Conservation (phyloP, 1,140 invertebrate species). For the Colletes latitarsis region DNA sequence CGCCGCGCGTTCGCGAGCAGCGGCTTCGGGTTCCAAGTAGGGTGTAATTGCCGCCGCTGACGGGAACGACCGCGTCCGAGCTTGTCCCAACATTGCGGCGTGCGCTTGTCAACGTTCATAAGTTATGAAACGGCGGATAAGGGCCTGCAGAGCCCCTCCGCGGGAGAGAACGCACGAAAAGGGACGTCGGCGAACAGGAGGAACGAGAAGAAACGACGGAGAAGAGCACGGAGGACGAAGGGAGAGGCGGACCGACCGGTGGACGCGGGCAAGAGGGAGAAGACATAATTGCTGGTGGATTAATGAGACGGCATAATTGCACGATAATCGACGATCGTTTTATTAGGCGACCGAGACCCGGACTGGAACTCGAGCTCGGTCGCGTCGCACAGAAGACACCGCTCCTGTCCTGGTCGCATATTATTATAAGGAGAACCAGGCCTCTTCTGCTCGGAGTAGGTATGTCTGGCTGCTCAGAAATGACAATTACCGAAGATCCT, state of each 20-base stretch:
- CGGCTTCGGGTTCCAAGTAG: slow-evolving; percentile 59
- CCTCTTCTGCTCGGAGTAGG: slow-evolving; percentile 47
- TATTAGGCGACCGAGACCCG: slow-evolving; percentile 69
- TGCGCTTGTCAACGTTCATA: slow-evolving; percentile 72
- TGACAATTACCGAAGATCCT: slow-evolving; percentile 77
- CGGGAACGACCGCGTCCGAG: slow-evolving; percentile 30
- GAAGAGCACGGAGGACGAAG: slow-evolving; percentile 27
- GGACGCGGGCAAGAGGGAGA: slow-evolving; percentile 2
- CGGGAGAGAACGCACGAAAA: slow-evolving; percentile 29
- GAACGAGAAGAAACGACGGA: slow-evolving; percentile 35
- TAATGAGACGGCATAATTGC: slow-evolving; percentile 81
- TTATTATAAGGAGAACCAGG: slow-evolving; percentile 71
- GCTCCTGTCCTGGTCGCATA: slow-evolving; percentile 69
- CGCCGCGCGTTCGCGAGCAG: slow-evolving; percentile 25
- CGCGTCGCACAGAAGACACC: slow-evolving; percentile 55
- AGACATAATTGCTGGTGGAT: slow-evolving; percentile 77
- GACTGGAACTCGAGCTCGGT: slow-evolving; percentile 36
- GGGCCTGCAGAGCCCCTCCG: slow-evolving; percentile 42
- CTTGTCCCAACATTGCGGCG: slow-evolving; percentile 72
- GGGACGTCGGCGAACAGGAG: slow-evolving; percentile 47
- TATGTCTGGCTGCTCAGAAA: slow-evolving; percentile 78
- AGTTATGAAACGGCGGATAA: slow-evolving; percentile 75
- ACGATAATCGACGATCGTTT: slow-evolving; percentile 80
- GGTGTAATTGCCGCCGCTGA: slow-evolving; percentile 64
- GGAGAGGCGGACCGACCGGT: slow-evolving; percentile 7